Conservation (phyloP, 1,140 invertebrate genomes). For the Melitaea cinxia region DNA sequence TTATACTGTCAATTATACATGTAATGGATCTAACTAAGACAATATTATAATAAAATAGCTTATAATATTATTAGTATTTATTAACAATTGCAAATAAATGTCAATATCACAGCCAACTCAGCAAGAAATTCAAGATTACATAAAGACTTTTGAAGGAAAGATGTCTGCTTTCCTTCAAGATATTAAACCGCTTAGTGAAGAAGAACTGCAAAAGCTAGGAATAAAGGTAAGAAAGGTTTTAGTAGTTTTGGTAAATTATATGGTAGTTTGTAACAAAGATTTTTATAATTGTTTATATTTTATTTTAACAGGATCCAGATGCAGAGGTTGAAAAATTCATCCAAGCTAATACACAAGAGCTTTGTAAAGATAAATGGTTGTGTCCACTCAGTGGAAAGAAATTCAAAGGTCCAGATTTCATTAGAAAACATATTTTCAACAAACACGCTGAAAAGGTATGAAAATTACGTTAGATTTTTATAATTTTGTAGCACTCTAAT, state of each 20-base stretch:
- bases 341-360: slow-evolving; percentile 95
- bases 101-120: slow-evolving; percentile 76
- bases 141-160: slow-evolving; percentile 91
- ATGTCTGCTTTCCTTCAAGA: slow-evolving; percentile 93
- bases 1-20: no score
- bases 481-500: no score
- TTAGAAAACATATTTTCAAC: slow-evolving; percentile 99
- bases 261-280: no score
- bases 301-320: slow-evolving; percentile 84
- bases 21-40: no score
- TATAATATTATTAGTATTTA: background rate
- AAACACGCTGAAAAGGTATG: slow-evolving; percentile 95
- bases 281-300: background rate
- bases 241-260: no score
- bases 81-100: background rate
- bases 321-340: slow-evolving; percentile 97
- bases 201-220: slow-evolving; percentile 93
- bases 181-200: slow-evolving; percentile 86
- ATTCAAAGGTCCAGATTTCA: slow-evolving; percentile 99
- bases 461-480: no score
- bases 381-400: slow-evolving; percentile 99
- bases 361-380: slow-evolving; percentile 98
- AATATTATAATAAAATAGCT: no score
- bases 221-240: slow-evolving; percentile 86
- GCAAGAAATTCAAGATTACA: slow-evolving; percentile 89